Base-by-base conservation (phyloP, 2,888 invertebrate species). In the Parnassius mnemosyne region DNA sequence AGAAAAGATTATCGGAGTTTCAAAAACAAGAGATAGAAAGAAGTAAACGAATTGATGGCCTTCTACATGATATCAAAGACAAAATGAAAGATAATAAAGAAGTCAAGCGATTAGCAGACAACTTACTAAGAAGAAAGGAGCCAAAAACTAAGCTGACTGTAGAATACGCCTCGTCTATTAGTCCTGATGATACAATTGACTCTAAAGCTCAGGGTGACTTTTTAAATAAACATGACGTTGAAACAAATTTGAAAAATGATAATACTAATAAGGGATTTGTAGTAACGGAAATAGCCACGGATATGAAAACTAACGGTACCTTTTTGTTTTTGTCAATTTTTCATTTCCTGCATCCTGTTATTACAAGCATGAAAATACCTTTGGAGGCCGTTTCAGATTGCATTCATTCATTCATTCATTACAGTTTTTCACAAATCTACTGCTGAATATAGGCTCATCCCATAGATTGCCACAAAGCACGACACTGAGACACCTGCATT, bases 1-100 rank as follows among this genome's bases (percentile, higher is more conserved):
- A 76, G 77, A 53, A 75, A 77, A 61, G 76, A 77, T 60, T 80
- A 47, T 67, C 69, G 13, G 80, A 83, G 10, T 75, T 72, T 2
- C 76, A 81, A 64, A 69, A 79, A 53, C 77, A 78, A 64, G 82
- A 87, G 68, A 51, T 72, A 25, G 81, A 84, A 57, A 71, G 86
- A 56, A 85, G 79, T 61, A 78, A 84, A 55, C 79, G 83, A 46
- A 89, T 91, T 43, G 79, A 86, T 61, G 73, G 72, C 61, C 79
- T 91, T 16, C 80, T 91, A n/a, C 71, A 71, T 54, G 81, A 85
- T 59, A 90, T 91, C 44, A 88, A 90, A 72, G 86, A 83, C 60
- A 88, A 86, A 65, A 89, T 89, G 89, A 89, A 86, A 63, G 87
- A 87, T 67, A 91, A 89, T 65, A 80, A 86, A 69, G 89, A 90